Evolutionary conservation across 2,888 invertebrate genomes (phyloP), one percentile per base, ranked within the genome.

Genomic region (Chirona hameri): DNA sequence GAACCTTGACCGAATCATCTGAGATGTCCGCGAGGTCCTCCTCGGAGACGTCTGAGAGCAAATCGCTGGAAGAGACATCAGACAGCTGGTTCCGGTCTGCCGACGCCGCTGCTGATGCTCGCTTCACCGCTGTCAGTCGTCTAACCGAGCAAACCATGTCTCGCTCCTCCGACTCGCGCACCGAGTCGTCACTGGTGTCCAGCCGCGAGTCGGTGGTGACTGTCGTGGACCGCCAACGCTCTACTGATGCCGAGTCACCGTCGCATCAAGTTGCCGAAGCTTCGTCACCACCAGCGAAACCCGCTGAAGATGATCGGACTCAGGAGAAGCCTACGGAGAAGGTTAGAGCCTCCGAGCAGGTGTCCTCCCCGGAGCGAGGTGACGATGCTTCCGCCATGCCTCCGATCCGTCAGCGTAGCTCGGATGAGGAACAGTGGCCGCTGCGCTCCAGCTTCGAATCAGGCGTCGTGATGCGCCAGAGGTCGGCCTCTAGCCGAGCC

Each of bases 401-500:
- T 4, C 10, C 65, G 10, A 10, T 10, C 12, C n/a, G 65, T 1
- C 76, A 46, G 46, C 39, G 24, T 10, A 46, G 76, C 76, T 76
- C 39, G 9, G 72, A 72, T 0, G 72, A 72, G 31, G 72, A 72
- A 31, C 72, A 15, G 31, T 24, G 24, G 39, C 31, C 72, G 69
- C 69, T 27, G 69, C 52, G 52, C 18, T 52, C 27, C 69, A 27
- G 69, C 29, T 18, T 72, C 46, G 46, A 76, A 10, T 76, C 76
- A 12, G 76, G 76, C 76, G 76, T 76, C 1, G 76, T 76, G 39
- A 76, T 76, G 76, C 76, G 76, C 24, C 76, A 76, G 46, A 39
- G 46, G 21, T 46, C 76, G 21, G 24, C 76, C 18, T 10, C 76
- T 12, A 14, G 31, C 21, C 39, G 76, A 2, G 1, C 76, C 0